These are phyloP conservation scores for Anabas testudineus DNA, from an alignment of 2,797 vertebrate species.

Conservation along the genomic window DNA sequence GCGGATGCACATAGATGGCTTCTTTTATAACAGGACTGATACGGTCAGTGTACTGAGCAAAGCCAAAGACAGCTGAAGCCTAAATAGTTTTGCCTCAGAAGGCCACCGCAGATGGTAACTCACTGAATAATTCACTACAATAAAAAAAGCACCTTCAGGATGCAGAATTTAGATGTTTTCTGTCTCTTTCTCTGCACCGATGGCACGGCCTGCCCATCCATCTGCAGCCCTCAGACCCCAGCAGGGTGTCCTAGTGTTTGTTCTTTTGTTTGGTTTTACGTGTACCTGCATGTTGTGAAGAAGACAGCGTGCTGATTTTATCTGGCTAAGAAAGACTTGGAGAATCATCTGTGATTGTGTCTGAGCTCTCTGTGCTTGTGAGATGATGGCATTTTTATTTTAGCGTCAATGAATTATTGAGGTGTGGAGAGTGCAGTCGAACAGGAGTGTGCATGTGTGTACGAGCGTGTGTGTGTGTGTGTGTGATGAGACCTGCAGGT, in stretches of 20 bases:
- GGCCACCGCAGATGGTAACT: conserved; percentile 65
- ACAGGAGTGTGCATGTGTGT: conserved; percentile 59
- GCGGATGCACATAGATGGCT: conserved; percentile 11
- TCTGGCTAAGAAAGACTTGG: conserved; percentile 4
- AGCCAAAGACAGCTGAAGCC: conserved; percentile 53
- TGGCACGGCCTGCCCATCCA: conserved; percentile 18
- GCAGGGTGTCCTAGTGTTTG: neutral
- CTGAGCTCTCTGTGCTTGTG: conserved; percentile 57
- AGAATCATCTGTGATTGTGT: conserved; percentile 65
- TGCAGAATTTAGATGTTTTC: conserved; percentile 42
- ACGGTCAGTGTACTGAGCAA: conserved; percentile 22
- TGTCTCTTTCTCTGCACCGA: conserved; percentile 27
- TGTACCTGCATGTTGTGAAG: conserved; percentile 2
- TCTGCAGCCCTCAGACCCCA: conserved; percentile 25
- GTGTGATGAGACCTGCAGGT: conserved; percentile 68
- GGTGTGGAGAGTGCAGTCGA: conserved; percentile 77
- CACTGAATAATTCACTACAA: conserved; percentile 69
- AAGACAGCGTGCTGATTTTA: conserved; percentile 21
- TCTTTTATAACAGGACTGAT: conserved; percentile 42
- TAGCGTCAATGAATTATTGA: conserved; percentile 85
- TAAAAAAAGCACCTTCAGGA: conserved; percentile 54
- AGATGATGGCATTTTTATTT: conserved; percentile 84
- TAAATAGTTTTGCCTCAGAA: conserved; percentile 55
- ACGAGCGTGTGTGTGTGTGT: conserved; percentile 39
- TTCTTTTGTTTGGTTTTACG: neutral